Percentiles rank a stretch among this genome's conserved stretches.
phyloP scores from a whole-genome alignment of 2,888 invertebrate genomes.

The Phyllotreta cruciferae region DNA sequence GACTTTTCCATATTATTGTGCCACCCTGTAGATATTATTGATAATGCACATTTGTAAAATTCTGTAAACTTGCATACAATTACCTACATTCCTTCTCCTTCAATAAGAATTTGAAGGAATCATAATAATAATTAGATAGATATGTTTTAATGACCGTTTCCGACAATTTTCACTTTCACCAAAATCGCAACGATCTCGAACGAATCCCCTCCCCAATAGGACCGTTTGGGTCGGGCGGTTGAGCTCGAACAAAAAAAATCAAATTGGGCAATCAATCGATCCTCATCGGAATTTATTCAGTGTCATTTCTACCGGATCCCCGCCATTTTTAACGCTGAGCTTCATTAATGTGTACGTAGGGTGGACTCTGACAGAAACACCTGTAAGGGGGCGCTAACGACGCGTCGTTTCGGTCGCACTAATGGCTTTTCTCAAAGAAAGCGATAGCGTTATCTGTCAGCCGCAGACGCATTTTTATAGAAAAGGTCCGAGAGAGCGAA shows the following conservation, averaged over 20 bases:
- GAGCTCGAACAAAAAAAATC: conserved; percentile 6
- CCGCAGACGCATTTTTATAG: conserved; percentile 51
- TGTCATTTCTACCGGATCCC: conserved; percentile 4
- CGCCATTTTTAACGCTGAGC: conserved; percentile 31
- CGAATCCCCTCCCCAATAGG: too few species aligned
- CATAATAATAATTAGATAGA: too few species aligned
- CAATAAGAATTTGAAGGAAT: too few species aligned
- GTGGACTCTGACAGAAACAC: conserved; percentile 55
- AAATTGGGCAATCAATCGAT: conserved; percentile 19
- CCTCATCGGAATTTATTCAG: conserved; percentile 14
- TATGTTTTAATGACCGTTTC: too few species aligned
- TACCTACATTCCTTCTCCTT: too few species aligned
- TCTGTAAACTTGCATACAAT: too few species aligned
- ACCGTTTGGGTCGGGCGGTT: too few species aligned
- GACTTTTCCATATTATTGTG: too few species aligned
- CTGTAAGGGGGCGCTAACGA: conserved; percentile 56
- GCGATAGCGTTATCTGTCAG: conserved; percentile 59
- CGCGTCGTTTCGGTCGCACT: conserved; percentile 54
- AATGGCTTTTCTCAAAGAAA: conserved; percentile 55
- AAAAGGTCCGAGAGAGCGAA: conserved; percentile 45
- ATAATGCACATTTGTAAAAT: too few species aligned
- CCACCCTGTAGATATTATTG: too few species aligned
- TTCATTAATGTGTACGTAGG: conserved; percentile 49
- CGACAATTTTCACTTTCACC: too few species aligned
- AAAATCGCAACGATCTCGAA: too few species aligned